Evolutionary conservation across 2,888 invertebrate genomes (phyloP).

Genomic region (Belgica antarctica): DNA sequence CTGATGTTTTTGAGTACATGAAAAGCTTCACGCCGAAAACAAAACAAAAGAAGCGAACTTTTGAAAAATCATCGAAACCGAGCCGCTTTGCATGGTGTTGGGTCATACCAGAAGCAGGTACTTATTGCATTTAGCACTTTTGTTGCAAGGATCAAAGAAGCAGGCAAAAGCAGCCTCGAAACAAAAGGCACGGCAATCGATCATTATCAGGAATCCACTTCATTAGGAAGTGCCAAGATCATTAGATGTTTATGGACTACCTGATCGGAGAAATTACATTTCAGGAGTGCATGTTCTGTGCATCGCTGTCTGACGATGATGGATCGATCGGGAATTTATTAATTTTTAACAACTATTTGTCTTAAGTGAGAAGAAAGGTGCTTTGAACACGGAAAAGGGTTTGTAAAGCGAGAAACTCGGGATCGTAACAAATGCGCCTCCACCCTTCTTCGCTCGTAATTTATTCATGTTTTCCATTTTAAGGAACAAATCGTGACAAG

Average conservation of each 20-base stretch:
- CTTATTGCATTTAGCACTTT: slow-evolving; percentile 36
- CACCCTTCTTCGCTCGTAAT: slow-evolving; percentile 1
- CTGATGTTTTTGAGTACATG: slow-evolving; percentile 1
- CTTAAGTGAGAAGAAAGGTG: background rate
- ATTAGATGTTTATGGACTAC: slow-evolving; percentile 32
- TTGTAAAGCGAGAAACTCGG: background rate
- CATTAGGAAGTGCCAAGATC: slow-evolving; percentile 44
- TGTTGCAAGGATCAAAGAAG: background rate
- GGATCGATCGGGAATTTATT: background rate
- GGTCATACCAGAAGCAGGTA: slow-evolving; percentile 43
- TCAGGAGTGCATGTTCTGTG: background rate
- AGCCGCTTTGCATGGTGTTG: slow-evolving; percentile 17
- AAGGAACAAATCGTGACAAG: slow-evolving; percentile 38
- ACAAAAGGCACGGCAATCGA: background rate
- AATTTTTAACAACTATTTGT: slow-evolving; percentile 18
- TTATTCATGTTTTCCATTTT: slow-evolving; percentile 10
- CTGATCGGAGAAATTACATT: slow-evolving; percentile 12
- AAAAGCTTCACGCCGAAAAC: too few relatives aligned
- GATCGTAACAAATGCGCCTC: background rate
- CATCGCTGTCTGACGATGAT: background rate
- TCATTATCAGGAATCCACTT: slow-evolving; percentile 29
- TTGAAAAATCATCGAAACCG: background rate
- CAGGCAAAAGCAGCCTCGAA: background rate
- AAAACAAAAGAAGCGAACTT: background rate
- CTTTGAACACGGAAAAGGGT: background rate